These are phyloP conservation scores for Onthophagus taurus DNA, from an alignment of 1,140 invertebrate species.

Conservation along the genomic window DNA sequence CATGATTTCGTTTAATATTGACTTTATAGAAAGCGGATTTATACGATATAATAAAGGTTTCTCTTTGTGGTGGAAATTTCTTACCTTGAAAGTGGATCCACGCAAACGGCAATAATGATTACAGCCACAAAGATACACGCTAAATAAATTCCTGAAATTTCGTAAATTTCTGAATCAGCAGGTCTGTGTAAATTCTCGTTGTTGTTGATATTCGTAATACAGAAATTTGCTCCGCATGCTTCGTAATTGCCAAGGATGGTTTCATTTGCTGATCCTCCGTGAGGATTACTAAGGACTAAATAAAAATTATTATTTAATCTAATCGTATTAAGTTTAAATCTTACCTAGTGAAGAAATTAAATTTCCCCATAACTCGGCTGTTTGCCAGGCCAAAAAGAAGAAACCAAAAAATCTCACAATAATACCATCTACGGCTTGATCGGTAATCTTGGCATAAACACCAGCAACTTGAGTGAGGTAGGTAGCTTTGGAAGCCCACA, in stretches of 20 bases:
- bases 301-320: conserved; percentile 23
- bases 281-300: conserved; percentile 66
- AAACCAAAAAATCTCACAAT: conserved; percentile 94
- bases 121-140: conserved; percentile 76
- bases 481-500: conserved; percentile 94
- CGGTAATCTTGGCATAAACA: conserved; percentile 78
- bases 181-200: conserved; percentile 66
- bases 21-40: no score
- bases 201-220: conserved; percentile 52
- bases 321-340: neutral
- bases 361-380: conserved; percentile 91
- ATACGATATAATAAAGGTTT: no score
- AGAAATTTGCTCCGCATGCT: conserved; percentile 76
- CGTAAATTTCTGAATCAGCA: conserved; percentile 73
- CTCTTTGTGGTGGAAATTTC: no score
- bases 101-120: conserved; percentile 72
- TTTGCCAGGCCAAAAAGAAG: conserved; percentile 96
- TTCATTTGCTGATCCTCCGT: conserved; percentile 41
- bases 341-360: conserved; percentile 82
- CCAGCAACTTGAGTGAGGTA: conserved; percentile 89
- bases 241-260: conserved; percentile 44
- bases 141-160: conserved; percentile 81
- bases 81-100: conserved; percentile 82
- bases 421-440: conserved; percentile 78
- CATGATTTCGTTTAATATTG: no score